A percentile compares a stretch with the other conserved stretches of the same genome.
Evolutionary conservation across 2,113 vertebrate species (phyloP).

Genomic region (Indicator maculatus): DNA sequence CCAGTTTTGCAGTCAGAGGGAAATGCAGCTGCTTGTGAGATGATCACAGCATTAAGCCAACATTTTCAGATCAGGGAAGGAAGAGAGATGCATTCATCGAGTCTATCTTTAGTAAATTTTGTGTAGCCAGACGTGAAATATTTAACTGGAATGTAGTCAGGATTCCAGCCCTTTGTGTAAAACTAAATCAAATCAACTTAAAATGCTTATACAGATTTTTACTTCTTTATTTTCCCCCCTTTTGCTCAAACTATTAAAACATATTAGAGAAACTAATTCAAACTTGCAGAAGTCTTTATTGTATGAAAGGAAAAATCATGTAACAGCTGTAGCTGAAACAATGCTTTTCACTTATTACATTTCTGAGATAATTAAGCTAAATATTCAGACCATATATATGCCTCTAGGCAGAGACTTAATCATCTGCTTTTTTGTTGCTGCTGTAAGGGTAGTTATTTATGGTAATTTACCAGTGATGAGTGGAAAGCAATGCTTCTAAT

Average conservation of each 20-base stretch:
- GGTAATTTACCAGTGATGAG: constrained; percentile 47
- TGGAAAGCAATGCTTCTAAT: not conserved
- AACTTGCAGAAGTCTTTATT: not conserved
- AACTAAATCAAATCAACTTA: not conserved
- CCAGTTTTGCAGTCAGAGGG: not conserved
- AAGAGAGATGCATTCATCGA: not conserved
- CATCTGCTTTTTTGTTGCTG: constrained; percentile 4
- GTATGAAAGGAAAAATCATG: not conserved
- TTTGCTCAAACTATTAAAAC: not conserved
- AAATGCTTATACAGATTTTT: not conserved
- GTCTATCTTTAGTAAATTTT: not conserved
- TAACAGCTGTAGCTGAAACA: not conserved
- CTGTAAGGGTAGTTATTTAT: constrained; percentile 25
- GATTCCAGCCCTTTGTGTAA: not conserved
- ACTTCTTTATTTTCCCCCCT: not conserved
- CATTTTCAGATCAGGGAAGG: not conserved
- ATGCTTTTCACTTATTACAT: constrained; percentile 9
- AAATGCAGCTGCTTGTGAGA: not conserved
- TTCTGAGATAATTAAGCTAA: constrained; percentile 58
- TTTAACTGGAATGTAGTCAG: not conserved
- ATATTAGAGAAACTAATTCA: not conserved
- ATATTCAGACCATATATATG: constrained; percentile 19
- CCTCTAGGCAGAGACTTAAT: constrained; percentile 42
- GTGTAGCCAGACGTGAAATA: not conserved
- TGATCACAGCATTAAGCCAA: not conserved